These are phyloP conservation scores for Habropoda laboriosa DNA, from an alignment of 1,140 invertebrate genomes.

Conservation along the genomic window DNA sequence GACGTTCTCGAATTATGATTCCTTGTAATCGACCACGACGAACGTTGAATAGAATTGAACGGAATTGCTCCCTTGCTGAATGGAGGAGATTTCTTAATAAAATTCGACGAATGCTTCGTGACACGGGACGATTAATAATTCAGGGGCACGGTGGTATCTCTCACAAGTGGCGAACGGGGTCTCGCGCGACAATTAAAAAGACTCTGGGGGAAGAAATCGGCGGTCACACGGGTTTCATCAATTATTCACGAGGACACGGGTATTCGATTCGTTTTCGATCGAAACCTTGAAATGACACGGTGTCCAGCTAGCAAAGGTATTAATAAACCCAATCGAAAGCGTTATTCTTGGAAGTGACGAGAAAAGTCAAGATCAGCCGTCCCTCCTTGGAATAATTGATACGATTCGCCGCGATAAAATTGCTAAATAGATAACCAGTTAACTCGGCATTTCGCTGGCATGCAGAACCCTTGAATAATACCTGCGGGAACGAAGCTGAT, in stretches of 20 bases:
- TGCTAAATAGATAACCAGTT: conserved; percentile 4
- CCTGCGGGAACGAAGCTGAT: not conserved
- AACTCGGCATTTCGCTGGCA: conserved; percentile 8
- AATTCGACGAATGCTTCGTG: conserved; percentile 1
- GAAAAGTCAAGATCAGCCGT: conserved; percentile 20
- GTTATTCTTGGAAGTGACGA: conserved; percentile 1
- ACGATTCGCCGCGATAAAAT: not conserved
- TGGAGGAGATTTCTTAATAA: not conserved
- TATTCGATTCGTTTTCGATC: not conserved
- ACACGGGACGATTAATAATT: conserved; percentile 1
- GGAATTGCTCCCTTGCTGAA: not conserved
- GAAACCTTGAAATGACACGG: conserved; percentile 13
- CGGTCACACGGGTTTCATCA: not conserved
- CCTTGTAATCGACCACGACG: not conserved
- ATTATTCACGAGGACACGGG: conserved; percentile 23
- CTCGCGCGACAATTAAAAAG: conserved; percentile 19
- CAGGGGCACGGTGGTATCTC: not conserved
- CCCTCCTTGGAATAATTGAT: conserved; percentile 29
- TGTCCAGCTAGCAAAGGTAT: not conserved
- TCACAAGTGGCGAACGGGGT: not conserved
- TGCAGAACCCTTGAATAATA: not conserved
- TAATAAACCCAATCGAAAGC: conserved; percentile 9
- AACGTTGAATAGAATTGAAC: not conserved
- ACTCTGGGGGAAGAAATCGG: conserved; percentile 6
- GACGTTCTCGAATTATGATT: no score